These are phyloP conservation scores for Gymnosoma rotundatum DNA, from an alignment of 2,888 invertebrate genomes.

Conservation along the genomic window DNA sequence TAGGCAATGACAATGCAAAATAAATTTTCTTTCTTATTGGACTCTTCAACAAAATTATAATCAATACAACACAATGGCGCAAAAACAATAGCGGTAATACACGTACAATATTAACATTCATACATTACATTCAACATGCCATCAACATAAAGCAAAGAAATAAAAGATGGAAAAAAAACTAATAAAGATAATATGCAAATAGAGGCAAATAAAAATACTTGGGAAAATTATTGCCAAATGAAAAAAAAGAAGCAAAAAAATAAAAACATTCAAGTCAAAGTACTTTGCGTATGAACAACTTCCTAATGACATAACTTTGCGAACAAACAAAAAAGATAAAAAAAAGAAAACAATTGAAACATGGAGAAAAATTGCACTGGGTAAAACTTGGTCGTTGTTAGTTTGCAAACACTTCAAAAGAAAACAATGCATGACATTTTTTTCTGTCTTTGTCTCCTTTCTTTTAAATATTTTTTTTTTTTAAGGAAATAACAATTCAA, in stretches of 20 bases:
- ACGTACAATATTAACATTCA: slow-evolving; percentile 15
- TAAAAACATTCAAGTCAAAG: slow-evolving; percentile 72
- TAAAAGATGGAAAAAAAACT: slow-evolving; percentile 28
- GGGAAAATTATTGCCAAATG: slow-evolving; percentile 74
- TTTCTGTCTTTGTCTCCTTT: slow-evolving; percentile 2
- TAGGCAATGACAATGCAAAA: slow-evolving; percentile 69
- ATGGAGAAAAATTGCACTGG: slow-evolving; percentile 44
- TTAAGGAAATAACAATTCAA: slow-evolving; percentile 63
- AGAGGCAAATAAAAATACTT: slow-evolving; percentile 70
- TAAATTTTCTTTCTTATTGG: slow-evolving; percentile 39
- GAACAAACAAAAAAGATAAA: slow-evolving; percentile 14
- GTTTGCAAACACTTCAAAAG: slow-evolving; percentile 58
- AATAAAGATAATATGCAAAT: slow-evolving; percentile 68
- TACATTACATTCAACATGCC: slow-evolving; percentile 21
- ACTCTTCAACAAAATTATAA: slow-evolving; percentile 24
- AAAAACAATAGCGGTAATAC: slow-evolving; percentile 22
- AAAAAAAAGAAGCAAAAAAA: slow-evolving; percentile 37
- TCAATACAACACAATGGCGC: slow-evolving; percentile 43
- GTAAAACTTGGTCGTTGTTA: slow-evolving; percentile 60
- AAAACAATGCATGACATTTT: slow-evolving; percentile 66
- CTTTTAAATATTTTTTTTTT: slow-evolving; percentile 1
- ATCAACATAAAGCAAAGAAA: slow-evolving; percentile 37
- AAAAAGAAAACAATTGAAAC: slow-evolving; percentile 43
- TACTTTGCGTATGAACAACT: slow-evolving; percentile 72
- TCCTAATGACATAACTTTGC: slow-evolving; percentile 69